Conservation (phyloP, 2,888 invertebrate species). For the Hirtodrosophila cameraria region DNA sequence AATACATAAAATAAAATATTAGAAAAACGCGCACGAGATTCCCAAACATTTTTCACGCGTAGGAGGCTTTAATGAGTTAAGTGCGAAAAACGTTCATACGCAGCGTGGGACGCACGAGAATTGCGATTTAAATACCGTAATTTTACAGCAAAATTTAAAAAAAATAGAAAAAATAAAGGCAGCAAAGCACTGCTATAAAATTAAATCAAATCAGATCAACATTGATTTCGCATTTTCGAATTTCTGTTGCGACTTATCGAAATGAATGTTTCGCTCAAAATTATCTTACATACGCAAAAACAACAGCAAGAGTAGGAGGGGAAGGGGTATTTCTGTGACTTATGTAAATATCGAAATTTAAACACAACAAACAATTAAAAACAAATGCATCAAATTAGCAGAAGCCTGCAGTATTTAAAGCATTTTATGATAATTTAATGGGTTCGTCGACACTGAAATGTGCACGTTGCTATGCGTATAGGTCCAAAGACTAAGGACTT, state of each 20-base stretch:
- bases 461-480: neutral
- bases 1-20: conserved; percentile 29
- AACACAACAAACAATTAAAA: conserved; percentile 16
- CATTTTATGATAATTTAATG: conserved; percentile 58
- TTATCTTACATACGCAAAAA: neutral
- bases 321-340: too few species aligned
- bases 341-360: conserved; percentile 7
- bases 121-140: conserved; percentile 59
- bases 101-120: conserved; percentile 45
- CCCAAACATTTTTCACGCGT: conserved; percentile 41
- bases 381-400: conserved; percentile 41
- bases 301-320: too few species aligned
- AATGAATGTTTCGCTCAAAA: conserved; percentile 7
- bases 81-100: conserved; percentile 72
- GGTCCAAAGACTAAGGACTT: neutral
- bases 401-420: conserved; percentile 35
- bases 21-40: conserved; percentile 34
- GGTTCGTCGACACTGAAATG: conserved; percentile 5
- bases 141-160: conserved; percentile 55
- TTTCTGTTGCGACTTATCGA: neutral
- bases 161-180: too few species aligned
- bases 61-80: conserved; percentile 62
- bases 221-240: conserved; percentile 31
- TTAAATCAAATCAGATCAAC: conserved; percentile 39
- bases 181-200: conserved; percentile 41